Percentiles rank a stretch among this genome's conserved stretches.
phyloP scores from a whole-genome alignment of 2,888 invertebrate genomes.

The Parochlus steinenii region DNA sequence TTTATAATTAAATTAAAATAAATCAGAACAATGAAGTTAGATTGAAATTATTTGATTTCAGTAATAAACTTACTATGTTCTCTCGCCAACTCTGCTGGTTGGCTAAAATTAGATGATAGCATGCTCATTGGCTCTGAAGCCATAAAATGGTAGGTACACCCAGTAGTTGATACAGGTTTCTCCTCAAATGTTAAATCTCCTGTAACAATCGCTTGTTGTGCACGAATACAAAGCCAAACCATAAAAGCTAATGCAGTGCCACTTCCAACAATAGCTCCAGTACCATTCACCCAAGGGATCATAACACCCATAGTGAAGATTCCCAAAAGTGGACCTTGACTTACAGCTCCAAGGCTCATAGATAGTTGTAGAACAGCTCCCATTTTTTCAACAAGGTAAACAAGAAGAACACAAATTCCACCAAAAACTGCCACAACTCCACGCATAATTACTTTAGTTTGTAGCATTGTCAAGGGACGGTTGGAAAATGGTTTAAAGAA shows the following conservation, averaged over 20 bases:
- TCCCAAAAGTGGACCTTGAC: slow-evolving; percentile 48
- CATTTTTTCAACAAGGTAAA: slow-evolving; percentile 46
- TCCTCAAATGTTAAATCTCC: slow-evolving; percentile 32
- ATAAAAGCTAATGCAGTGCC: slow-evolving; percentile 33
- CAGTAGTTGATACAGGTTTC: slow-evolving; percentile 34
- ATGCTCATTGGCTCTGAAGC: slow-evolving; percentile 23
- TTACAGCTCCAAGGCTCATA: slow-evolving; percentile 44
- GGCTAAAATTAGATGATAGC: slow-evolving; percentile 20
- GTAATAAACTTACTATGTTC: background rate
- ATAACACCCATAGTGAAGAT: slow-evolving; percentile 51
- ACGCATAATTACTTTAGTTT: slow-evolving; percentile 42
- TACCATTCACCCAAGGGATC: slow-evolving; percentile 46
- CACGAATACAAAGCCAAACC: slow-evolving; percentile 37
- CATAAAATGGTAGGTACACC: slow-evolving; percentile 35
- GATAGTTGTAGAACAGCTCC: slow-evolving; percentile 54
- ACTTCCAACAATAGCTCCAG: slow-evolving; percentile 39
- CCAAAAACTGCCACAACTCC: slow-evolving; percentile 46
- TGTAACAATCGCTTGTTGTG: slow-evolving; percentile 35
- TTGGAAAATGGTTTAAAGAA: slow-evolving; percentile 41
- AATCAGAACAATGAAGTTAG: background rate
- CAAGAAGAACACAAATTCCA: slow-evolving; percentile 40
- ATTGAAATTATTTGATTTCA: background rate
- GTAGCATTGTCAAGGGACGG: slow-evolving; percentile 35
- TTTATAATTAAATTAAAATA: slow-evolving; percentile 8
- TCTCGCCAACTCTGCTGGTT: slow-evolving; percentile 11